Conservation (phyloP, 2,797 vertebrate genomes). For the Buceros bicornis region DNA sequence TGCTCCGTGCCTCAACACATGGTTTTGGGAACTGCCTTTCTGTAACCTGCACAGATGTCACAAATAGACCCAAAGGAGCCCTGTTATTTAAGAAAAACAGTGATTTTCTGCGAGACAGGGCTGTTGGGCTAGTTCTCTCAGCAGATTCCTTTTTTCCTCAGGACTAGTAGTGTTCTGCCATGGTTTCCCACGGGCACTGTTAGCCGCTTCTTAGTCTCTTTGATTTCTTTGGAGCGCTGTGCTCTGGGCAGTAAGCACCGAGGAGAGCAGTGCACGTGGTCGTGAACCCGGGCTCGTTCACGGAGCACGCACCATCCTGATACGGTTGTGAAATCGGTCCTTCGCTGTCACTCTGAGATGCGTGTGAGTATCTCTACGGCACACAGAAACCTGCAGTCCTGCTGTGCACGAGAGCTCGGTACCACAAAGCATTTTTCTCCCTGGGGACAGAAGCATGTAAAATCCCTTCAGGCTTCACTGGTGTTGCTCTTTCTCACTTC, state of each 20-base stretch:
- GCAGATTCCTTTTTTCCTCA: no score
- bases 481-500: background rate
- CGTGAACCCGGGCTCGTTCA: background rate
- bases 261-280: background rate
- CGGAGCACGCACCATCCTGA: background rate
- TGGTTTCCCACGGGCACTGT: accelerated
- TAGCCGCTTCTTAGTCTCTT: background rate
- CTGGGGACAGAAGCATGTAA: background rate
- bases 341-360: background rate
- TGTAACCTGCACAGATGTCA: background rate
- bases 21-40: background rate
- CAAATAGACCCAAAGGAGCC: background rate
- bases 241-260: background rate
- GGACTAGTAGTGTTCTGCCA: background rate
- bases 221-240: background rate
- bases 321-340: background rate
- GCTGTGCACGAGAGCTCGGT: background rate
- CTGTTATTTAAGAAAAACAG: background rate
- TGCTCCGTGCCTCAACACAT: background rate
- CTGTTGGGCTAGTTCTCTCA: background rate
- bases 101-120: background rate
- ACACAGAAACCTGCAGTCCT: background rate
- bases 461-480: background rate
- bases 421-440: background rate
- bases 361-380: accelerated